Percentiles rank a stretch among this genome's conserved stretches.
Conservation (phyloP, 2,888 invertebrate genomes). For the Nycteola revayana region DNA sequence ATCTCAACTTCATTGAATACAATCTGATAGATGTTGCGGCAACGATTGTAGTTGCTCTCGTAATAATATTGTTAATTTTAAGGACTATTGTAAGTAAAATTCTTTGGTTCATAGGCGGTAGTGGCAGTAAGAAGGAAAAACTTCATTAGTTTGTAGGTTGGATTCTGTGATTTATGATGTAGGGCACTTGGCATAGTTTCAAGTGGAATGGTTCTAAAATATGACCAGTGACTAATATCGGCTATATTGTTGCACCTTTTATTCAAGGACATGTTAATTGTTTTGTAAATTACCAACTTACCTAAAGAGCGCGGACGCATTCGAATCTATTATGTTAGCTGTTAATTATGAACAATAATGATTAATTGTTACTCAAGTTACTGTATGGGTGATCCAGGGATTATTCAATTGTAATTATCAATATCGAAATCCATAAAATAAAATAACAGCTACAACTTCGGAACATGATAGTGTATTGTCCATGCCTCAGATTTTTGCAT, state of each 20-base stretch:
- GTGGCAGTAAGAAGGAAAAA: slow-evolving; percentile 54
- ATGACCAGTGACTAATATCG: background rate
- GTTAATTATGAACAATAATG: too few relatives aligned
- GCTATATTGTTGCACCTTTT: background rate
- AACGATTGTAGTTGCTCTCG: slow-evolving; percentile 37
- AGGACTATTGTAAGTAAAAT: slow-evolving; percentile 45
- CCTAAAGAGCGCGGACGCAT: too few relatives aligned
- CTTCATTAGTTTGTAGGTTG: slow-evolving; percentile 42
- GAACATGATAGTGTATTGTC: too few relatives aligned
- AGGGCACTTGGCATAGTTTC: slow-evolving; percentile 13
- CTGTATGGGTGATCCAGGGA: too few relatives aligned
- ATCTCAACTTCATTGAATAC: slow-evolving; percentile 55
- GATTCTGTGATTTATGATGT: slow-evolving; percentile 1
- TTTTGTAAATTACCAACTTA: too few relatives aligned
- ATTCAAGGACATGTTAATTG: too few relatives aligned
- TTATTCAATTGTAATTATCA: too few relatives aligned
- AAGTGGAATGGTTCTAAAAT: slow-evolving; percentile 4
- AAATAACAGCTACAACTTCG: too few relatives aligned
- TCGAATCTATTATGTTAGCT: too few relatives aligned
- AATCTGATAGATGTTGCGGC: slow-evolving; percentile 60
- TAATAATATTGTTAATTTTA: slow-evolving; percentile 38
- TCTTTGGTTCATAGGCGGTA: slow-evolving; percentile 42
- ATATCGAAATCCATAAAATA: too few relatives aligned
- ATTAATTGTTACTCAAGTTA: too few relatives aligned
- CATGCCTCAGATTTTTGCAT: too few relatives aligned